A percentile compares a stretch with the other conserved stretches of the same genome.
phyloP scores from a whole-genome alignment of 2,797 vertebrate species.

The Myoxocephalus aenaeus region DNA sequence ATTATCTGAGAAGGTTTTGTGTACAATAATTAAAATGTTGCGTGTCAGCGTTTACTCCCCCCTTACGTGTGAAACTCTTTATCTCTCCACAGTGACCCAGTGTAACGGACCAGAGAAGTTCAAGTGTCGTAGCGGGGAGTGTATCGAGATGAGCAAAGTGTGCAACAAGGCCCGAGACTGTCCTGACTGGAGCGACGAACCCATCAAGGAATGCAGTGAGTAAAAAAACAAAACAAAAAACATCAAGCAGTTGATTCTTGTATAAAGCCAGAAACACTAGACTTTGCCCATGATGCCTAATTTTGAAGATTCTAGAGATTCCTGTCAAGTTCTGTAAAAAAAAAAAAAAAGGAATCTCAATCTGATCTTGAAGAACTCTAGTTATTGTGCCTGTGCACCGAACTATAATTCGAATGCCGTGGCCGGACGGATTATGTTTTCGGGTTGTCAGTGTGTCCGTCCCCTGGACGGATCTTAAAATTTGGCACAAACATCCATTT shows the following conservation, averaged over 20 bases:
- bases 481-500: no score
- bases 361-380: neutral
- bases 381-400: no score
- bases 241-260: no score
- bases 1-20: neutral
- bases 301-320: neutral
- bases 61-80: neutral
- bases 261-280: neutral
- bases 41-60: neutral
- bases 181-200: constrained; percentile 97
- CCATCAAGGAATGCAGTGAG: constrained; percentile 96
- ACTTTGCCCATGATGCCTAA: neutral
- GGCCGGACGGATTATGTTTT: no score
- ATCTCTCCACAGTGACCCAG: constrained; percentile 86
- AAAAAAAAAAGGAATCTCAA: no score
- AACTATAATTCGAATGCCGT: no score
- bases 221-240: constrained; percentile 48
- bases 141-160: constrained; percentile 94
- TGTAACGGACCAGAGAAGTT: constrained; percentile 95
- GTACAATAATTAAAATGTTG: neutral
- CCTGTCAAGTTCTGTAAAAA: no score
- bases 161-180: constrained; percentile 95
- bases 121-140: constrained; percentile 96
- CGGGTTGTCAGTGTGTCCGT: no score
- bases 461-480: neutral